Base-by-base conservation (phyloP, 2,888 invertebrate species). In the Conus canariensis region DNA sequence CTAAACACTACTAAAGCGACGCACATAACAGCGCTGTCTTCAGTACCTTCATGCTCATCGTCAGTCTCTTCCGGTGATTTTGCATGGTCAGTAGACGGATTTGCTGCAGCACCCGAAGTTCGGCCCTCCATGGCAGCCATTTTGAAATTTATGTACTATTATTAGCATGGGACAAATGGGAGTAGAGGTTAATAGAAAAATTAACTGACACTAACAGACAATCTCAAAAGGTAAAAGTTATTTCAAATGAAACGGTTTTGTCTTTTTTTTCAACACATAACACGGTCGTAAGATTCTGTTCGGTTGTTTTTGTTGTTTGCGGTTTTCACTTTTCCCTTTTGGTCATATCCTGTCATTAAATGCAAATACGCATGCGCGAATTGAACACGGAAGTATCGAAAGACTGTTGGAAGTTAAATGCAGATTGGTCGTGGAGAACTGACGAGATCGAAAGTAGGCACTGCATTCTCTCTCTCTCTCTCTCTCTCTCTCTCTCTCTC, bases 41-140 rank as follows among this genome's bases (percentile, higher is more conserved):
- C 60, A 9, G 59, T 88, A 88, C 88, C 88, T 80, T 88, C 88
- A 14, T 77, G 88, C 30, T 88, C 88, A 3, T 88, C 88, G 14
- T 88, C 88, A 80, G 58, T 30, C 59, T 88, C 88, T 60, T 88
- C 88, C 60, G 25, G 82, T 60, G 88, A 80, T 60, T 64, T 77
- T 88, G 59, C 88, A 30, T 60, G 86, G 60, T 86, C 86, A 67
- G 60, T n/a, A 60, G 85, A 58, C 58, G 77, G 74, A 88, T n/a
- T 88, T 77, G 25, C 88, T 82, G 60, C 30, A 82, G 64, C 88
- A 59, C 74, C 64, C 59, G 80, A 80, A 74, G 77, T 74, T 88
- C 82, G 88, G 88, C 88, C 88, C 88, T 88, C 88, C 80, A 88
- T 56, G 80, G 77, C 88, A 88, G 88, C 88, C 88, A 88, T 88